Conservation (phyloP, 2,797 vertebrate species). For the Hydrophis major region DNA sequence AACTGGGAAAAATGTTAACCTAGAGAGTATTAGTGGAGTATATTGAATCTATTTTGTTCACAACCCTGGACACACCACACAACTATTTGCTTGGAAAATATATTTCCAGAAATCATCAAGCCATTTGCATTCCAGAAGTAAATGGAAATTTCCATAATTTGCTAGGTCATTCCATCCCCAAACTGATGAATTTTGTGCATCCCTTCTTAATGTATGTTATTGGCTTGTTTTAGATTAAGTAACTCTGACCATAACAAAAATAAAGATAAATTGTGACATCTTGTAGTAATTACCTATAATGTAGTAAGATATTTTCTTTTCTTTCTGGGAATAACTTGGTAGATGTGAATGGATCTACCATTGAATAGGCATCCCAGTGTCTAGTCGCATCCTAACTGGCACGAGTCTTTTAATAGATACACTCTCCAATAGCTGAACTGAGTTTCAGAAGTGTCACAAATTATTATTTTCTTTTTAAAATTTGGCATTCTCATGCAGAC, state of each 20-base stretch:
- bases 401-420: background rate
- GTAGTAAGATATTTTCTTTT: background rate
- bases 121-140: background rate
- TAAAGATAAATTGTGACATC: background rate
- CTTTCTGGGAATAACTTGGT: background rate
- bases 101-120: background rate
- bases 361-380: too few relatives aligned
- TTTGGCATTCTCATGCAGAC: background rate
- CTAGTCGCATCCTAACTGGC: background rate
- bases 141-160: background rate
- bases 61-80: background rate
- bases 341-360: background rate
- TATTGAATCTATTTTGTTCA: background rate
- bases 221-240: background rate
- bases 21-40: background rate
- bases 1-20: background rate
- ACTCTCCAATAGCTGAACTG: background rate
- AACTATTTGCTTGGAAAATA: background rate
- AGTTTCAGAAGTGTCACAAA: background rate
- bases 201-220: background rate
- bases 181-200: background rate
- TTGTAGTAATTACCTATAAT: background rate
- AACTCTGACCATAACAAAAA: background rate
- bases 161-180: background rate
- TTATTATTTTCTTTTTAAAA: background rate